Evolutionary conservation across 2,113 vertebrate species (phyloP), one percentile per base, ranked within the genome.

Genomic region (Genyomyrus donnyi): DNA sequence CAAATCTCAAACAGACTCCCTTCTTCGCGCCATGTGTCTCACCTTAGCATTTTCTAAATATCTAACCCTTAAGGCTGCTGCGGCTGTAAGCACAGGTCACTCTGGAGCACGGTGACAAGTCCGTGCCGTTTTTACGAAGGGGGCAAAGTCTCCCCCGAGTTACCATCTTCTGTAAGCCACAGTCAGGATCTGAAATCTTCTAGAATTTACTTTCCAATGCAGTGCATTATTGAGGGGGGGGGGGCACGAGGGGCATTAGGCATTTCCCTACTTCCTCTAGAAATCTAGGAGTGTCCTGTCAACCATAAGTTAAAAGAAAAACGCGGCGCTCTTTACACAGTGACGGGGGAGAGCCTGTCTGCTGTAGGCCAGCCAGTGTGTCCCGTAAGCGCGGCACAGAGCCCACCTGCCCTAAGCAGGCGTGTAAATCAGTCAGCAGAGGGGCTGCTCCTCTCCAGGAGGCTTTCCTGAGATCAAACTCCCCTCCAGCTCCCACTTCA

Each of bases 11-110:
- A 66, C n/a, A n/a, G n/a, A 70, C n/a, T 15, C 62, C 27, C 62
- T 11, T 31, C 27, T 70, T 9, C 10, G 5, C 1, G 27, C 62
- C 19, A 70, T 31, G 27, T 13, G 56, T 9, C 56, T 21, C 56
- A 62, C 56, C 2, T n/a, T 62, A n/a, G 56, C 1, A 62, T 9
- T 9, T 62, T 95, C 94, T 94, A 95, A 46, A n/a, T 45, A 4
- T 45, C 42, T 85, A 48, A 95, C 97, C 96, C 97, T 97, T 96
- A 97, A 96, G 96, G 95, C 27, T 70, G 10, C 62, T 13, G 27
- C 9, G 74, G 31, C 35, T 42, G 31, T 5, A 39, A 19, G 35
- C 17, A 0, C 35, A 5, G 66, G n/a, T 74, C 13, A 35, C n/a
- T 74, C 27, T 5, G 15, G 35, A 19, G 17, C 74, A 35, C 1